A percentile compares a stretch with the other conserved stretches of the same genome.
These are phyloP conservation scores for Ophonus ardosiacus DNA, from an alignment of 2,888 invertebrate species.

Conservation along the genomic window DNA sequence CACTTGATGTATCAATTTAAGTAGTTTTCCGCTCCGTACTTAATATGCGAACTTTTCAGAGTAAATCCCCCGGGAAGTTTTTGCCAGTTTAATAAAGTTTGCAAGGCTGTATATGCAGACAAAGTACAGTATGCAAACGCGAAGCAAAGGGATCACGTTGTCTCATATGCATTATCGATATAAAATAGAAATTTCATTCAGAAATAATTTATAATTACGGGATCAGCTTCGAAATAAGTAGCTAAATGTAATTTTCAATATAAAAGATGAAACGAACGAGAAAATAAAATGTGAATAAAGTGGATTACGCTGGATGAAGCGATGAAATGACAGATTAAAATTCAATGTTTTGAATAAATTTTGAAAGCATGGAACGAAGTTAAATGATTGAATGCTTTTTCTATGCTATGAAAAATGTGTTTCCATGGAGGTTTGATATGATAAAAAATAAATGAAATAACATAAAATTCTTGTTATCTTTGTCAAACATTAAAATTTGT, in stretches of 20 bases:
- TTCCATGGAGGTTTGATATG: not conserved
- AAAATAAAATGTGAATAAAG: slow-evolving; percentile 31
- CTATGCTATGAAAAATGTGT: not conserved
- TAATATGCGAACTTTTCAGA: slow-evolving; percentile 45
- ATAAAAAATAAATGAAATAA: no score
- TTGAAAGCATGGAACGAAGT: slow-evolving; percentile 1
- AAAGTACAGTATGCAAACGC: no score
- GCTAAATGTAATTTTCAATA: slow-evolving; percentile 24
- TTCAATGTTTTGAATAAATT: slow-evolving; percentile 35
- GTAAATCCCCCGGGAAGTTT: slow-evolving; percentile 27
- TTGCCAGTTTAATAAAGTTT: slow-evolving; percentile 43
- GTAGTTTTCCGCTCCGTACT: slow-evolving; percentile 28
- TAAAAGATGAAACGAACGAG: slow-evolving; percentile 5
- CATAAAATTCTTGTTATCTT: no score
- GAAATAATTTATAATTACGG: slow-evolving; percentile 31
- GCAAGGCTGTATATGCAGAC: not conserved
- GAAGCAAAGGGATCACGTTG: no score
- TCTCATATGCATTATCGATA: slow-evolving; percentile 1
- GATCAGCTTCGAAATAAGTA: slow-evolving; percentile 18
- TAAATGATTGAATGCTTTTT: slow-evolving; percentile 14
- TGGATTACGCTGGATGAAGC: slow-evolving; percentile 11
- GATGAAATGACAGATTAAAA: slow-evolving; percentile 38
- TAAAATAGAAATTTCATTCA: slow-evolving; percentile 6
- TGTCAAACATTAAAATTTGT: no score
- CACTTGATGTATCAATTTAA: slow-evolving; percentile 44